Evolutionary conservation across 2,888 invertebrate species (phyloP).

Genomic region (Sesia bembeciformis): DNA sequence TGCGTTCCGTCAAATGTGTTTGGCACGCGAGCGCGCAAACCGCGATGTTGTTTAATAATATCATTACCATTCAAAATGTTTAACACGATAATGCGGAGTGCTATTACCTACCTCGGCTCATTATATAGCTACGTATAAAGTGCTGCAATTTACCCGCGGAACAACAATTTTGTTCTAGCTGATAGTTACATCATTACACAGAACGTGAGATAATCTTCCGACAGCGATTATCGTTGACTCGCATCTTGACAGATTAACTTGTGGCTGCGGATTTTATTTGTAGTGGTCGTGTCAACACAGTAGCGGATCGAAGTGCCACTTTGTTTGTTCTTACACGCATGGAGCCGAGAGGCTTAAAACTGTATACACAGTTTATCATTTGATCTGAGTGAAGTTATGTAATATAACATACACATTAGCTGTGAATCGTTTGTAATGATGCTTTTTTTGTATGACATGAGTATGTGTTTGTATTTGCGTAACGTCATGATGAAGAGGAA

Average conservation of each 20-base stretch:
- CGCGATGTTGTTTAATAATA: slow-evolving; percentile 14
- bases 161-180: slow-evolving; percentile 30
- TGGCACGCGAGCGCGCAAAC: slow-evolving; percentile 1
- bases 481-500: no score
- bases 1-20: not conserved
- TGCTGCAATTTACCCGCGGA: slow-evolving; percentile 32
- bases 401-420: not conserved
- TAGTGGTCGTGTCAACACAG: slow-evolving; percentile 8
- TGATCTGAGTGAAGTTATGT: no score
- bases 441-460: no score
- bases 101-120: slow-evolving; percentile 29
- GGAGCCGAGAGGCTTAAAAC: not conserved
- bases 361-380: not conserved
- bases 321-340: not conserved
- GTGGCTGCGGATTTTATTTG: slow-evolving; percentile 14
- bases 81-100: slow-evolving; percentile 29
- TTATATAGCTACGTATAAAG: slow-evolving; percentile 34
- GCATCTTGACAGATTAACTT: slow-evolving; percentile 23
- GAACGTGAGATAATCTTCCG: slow-evolving; percentile 29
- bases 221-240: slow-evolving; percentile 19
- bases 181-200: slow-evolving; percentile 34
- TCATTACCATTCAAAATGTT: slow-evolving; percentile 19
- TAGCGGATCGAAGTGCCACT: slow-evolving; percentile 1
- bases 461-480: no score
- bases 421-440: not conserved